These are phyloP conservation scores for Silurus lanzhouensis DNA, from an alignment of 2,797 vertebrate species.

Conservation along the genomic window DNA sequence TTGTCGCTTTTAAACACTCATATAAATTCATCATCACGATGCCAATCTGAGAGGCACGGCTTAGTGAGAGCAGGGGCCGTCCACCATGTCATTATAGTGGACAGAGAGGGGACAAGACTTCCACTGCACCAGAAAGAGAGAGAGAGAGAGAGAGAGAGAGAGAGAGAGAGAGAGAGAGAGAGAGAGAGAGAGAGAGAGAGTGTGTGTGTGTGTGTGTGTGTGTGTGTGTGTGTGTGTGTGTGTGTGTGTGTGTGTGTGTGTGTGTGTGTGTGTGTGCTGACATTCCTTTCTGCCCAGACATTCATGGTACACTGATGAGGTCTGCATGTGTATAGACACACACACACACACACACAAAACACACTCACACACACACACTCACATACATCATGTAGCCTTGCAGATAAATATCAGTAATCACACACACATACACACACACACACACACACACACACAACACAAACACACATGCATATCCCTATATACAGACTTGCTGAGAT, in stretches of 20 bases:
- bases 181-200: background rate
- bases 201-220: too few species aligned
- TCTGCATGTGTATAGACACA: slow-evolving; percentile 50
- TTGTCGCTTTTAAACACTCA: slow-evolving; percentile 75
- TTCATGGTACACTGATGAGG: slow-evolving; percentile 77
- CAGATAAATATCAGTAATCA: too few species aligned
- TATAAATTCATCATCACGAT: slow-evolving; percentile 89
- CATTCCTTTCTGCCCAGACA: slow-evolving; percentile 66
- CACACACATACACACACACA: background rate
- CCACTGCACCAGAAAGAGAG: background rate
- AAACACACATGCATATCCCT: background rate
- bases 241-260: background rate
- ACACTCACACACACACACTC: background rate
- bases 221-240: too few species aligned
- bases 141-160: background rate
- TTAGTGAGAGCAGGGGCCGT: slow-evolving; percentile 50
- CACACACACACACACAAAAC: background rate
- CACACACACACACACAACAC: background rate
- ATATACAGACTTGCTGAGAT: background rate
- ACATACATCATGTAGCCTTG: background rate
- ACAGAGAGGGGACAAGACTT: slow-evolving; percentile 50
- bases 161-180: too few species aligned
- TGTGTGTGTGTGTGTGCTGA: slow-evolving; percentile 51
- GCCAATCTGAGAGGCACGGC: slow-evolving; percentile 59
- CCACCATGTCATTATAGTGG: slow-evolving; percentile 69